Evolutionary conservation across 2,113 vertebrate species (phyloP), one percentile per base, ranked within the genome.

Genomic region (Nettapus auritus): DNA sequence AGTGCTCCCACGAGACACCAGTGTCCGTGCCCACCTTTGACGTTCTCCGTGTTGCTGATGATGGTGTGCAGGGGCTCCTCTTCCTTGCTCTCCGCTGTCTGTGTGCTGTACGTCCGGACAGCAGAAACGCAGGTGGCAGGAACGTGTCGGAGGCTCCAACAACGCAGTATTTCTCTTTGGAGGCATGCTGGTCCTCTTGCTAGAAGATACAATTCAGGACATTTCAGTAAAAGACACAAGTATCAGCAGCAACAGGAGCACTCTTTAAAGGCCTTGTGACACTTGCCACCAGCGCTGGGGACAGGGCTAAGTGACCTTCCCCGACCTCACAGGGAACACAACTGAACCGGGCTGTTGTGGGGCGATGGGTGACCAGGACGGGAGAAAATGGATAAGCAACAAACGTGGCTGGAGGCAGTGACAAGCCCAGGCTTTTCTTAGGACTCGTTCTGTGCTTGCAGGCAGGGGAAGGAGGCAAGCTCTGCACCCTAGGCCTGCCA

Each of bases 31-130:
- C 18, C 89, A 99, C 99, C 99, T 98, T 98, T 96, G 21, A 99
- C 98, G 0, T 97, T 97, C 97, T 99, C 99, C 0, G 98, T 98
- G 93, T 98, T 97, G 70, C 95, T 98, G 96, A 99, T 99, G 97
- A 99, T 99, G 48, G 91, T 98, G 96, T 99, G 99, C 67, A 98
- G 97, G 19, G 97, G 94, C 84, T 98, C 98, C 5, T 98, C 98
- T 42, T 98, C 93, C 48, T 94, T 98, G 83, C 79, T 98, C 96
- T 99, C 98, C 0, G 97, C 98, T 25, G 98, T 97, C 84, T 98
- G 98, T 0, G 99, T 98, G 97, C 98, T 99, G 96, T 98, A 99
- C 0, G 12, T 40, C 81, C 77, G 97, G 38, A 80, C 84, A 13
- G 71, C 38, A 34, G 92, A 15, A 71, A 91, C 7, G 89, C 80